These are phyloP conservation scores for Sminthurides bifidus DNA, from an alignment of 1,140 invertebrate genomes.

Conservation along the genomic window DNA sequence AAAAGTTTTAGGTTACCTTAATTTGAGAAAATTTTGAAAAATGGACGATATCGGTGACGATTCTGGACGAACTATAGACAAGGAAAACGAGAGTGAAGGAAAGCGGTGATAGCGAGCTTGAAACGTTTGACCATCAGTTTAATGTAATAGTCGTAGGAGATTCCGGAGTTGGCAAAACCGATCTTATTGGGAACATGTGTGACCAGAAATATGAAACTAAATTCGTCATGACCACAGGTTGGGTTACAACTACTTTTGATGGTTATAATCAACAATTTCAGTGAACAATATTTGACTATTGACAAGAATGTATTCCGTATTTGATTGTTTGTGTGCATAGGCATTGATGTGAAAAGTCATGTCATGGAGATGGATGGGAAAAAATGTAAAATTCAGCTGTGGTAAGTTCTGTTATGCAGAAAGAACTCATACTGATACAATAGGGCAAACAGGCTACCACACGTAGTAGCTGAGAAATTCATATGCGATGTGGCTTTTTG, in stretches of 20 bases:
- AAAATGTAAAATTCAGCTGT: constrained; percentile 9
- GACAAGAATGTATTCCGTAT: background rate
- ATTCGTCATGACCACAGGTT: constrained; percentile 14
- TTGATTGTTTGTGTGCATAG: background rate
- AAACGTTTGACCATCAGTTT: background rate
- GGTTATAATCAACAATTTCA: background rate
- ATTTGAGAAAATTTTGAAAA: no score
- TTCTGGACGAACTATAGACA: no score
- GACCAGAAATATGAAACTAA: constrained; percentile 3
- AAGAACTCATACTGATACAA: no score
- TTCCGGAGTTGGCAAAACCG: constrained; percentile 16
- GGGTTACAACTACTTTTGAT: constrained; percentile 2
- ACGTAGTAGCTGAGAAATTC: background rate
- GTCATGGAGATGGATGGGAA: constrained; percentile 1
- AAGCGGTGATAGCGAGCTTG: background rate
- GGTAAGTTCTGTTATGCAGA: constrained; percentile 14
- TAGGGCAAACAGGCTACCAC: background rate
- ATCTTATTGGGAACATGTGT: constrained; percentile 12
- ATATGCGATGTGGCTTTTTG: background rate
- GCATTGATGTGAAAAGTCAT: constrained; percentile 10
- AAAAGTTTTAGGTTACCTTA: no score
- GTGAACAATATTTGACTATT: background rate
- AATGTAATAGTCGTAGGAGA: constrained; percentile 14
- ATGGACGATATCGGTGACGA: no score
- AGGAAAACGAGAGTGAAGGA: no score